Evolutionary conservation across 2,797 vertebrate species (phyloP).

Genomic region (Sebastes glaucus): DNA sequence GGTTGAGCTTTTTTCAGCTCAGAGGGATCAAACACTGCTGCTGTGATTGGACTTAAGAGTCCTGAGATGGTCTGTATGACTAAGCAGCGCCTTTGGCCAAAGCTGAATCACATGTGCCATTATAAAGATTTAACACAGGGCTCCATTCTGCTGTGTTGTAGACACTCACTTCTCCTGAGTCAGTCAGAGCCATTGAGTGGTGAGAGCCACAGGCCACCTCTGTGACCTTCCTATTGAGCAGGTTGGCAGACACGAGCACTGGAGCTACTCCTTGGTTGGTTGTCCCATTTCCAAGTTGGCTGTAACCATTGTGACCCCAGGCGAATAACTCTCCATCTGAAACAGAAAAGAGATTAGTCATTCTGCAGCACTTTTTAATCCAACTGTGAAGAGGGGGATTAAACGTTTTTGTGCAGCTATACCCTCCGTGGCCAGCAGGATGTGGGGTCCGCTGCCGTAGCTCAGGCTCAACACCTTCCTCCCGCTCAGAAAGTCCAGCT

Average conservation of each 20-base stretch:
- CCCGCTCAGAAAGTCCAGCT: conserved; percentile 91
- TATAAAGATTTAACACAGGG: not conserved
- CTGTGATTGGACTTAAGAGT: not conserved
- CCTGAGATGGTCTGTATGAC: not conserved
- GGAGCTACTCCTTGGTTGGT: conserved; percentile 93
- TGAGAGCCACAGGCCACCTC: conserved; percentile 97
- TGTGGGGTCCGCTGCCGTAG: conserved; percentile 95
- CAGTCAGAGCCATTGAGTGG: conserved; percentile 92
- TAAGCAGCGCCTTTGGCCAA: not conserved
- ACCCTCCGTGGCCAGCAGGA: conserved; percentile 92
- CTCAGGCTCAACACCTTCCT: conserved; percentile 93
- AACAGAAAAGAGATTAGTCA: conserved; percentile 41
- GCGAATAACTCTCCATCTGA: conserved; percentile 94
- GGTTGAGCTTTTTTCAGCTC: conserved; percentile 11
- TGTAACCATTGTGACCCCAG: conserved; percentile 98
- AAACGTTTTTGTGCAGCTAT: conserved; percentile 61
- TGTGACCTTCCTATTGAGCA: conserved; percentile 90
- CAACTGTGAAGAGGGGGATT: not conserved
- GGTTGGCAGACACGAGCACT: conserved; percentile 89
- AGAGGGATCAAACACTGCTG: conserved; percentile 15
- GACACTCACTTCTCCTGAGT: conserved; percentile 91
- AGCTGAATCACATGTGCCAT: conserved; percentile 30
- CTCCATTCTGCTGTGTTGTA: not conserved
- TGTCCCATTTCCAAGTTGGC: conserved; percentile 95
- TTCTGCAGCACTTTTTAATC: conserved; percentile 11